These are phyloP conservation scores for Mobula birostris DNA, from an alignment of 2,113 vertebrate species.

Conservation along the genomic window DNA sequence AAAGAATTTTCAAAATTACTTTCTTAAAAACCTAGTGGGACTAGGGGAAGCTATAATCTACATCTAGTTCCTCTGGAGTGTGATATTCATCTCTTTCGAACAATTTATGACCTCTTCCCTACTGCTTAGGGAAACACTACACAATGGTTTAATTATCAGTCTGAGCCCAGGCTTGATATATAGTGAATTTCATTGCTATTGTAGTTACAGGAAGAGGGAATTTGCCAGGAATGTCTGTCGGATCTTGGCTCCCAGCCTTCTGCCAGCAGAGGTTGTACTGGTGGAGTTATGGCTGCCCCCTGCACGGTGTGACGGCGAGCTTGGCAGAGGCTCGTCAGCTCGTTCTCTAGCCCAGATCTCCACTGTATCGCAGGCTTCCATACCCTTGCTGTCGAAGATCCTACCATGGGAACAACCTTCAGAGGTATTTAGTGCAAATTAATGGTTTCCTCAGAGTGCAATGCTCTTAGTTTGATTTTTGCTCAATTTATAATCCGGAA, in stretches of 20 bases:
- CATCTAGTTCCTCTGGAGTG: background rate
- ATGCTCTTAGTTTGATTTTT: background rate
- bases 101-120: constrained; percentile 13
- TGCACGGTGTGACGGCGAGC: too few species aligned
- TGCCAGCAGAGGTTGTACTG: background rate
- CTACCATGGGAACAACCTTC: background rate
- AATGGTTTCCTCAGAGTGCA: background rate
- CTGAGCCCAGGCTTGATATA: constrained; percentile 11
- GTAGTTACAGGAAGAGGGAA: background rate
- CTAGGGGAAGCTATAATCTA: background rate
- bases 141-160: constrained; percentile 28
- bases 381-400: background rate
- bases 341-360: background rate
- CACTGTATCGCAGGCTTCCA: background rate
- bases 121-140: background rate
- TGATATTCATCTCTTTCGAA: background rate
- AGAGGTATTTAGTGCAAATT: background rate
- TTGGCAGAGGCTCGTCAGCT: background rate
- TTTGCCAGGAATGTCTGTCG: background rate
- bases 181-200: background rate
- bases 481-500: background rate
- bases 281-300: background rate
- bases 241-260: background rate
- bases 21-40: background rate
- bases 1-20: constrained; percentile 25